A percentile compares a stretch with the other conserved stretches of the same genome.
Evolutionary conservation across 2,113 vertebrate species (phyloP).

Genomic region (Mola mola): DNA sequence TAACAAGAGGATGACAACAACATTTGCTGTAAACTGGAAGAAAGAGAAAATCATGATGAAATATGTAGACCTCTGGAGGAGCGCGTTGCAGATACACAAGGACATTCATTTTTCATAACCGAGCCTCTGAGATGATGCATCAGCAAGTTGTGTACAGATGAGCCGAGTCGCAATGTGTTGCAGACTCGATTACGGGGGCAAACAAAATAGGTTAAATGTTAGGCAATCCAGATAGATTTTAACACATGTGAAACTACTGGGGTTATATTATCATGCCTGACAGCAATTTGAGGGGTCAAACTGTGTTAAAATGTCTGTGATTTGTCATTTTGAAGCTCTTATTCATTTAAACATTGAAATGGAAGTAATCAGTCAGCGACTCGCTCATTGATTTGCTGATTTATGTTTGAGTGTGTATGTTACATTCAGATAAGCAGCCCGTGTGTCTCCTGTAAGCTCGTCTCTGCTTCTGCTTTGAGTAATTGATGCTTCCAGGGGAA

Average conservation of each 20-base stretch:
- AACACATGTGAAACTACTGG: too few relatives aligned
- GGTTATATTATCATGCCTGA: too few relatives aligned
- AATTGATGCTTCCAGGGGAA: constrained; percentile 44
- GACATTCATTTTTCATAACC: constrained; percentile 54
- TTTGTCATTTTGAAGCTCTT: background rate
- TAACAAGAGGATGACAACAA: constrained; percentile 29
- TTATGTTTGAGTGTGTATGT: constrained; percentile 1
- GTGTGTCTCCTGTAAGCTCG: constrained; percentile 5
- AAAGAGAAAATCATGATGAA: constrained; percentile 56
- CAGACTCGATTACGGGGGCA: background rate
- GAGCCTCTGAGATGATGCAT: constrained; percentile 24
- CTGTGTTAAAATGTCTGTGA: too few relatives aligned
- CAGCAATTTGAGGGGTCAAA: too few relatives aligned
- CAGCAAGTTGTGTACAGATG: constrained; percentile 50
- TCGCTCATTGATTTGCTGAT: background rate
- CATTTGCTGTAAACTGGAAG: constrained; percentile 29
- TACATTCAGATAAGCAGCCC: constrained; percentile 17
- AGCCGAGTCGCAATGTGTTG: constrained; percentile 2
- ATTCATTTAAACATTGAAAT: constrained; percentile 5
- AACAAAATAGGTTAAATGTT: too few relatives aligned
- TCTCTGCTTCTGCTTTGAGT: constrained; percentile 27
- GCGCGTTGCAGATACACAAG: constrained; percentile 38
- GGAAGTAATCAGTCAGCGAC: constrained; percentile 7
- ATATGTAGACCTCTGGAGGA: constrained; percentile 33
- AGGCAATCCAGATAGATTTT: background rate